Evolutionary conservation across 2,113 vertebrate species (phyloP), one percentile per base, ranked within the genome.

Genomic region (Brachypodius melanocephalos): DNA sequence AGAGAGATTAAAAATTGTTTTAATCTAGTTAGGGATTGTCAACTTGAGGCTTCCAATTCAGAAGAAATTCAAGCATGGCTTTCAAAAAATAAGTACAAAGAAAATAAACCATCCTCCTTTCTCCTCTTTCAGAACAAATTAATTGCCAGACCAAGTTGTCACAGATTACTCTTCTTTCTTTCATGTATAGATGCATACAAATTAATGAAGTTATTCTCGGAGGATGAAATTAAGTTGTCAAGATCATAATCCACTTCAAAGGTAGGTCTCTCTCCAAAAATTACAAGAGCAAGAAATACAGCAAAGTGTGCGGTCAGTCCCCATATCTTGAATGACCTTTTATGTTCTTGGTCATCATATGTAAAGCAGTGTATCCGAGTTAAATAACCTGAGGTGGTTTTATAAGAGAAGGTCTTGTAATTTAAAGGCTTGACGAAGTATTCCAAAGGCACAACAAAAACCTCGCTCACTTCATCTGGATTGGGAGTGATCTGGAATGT

Each of bases 371-470:
- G 98, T 6, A 97, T 1, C 5, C 48, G 10, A 8, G 42, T 12
- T 6, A 2, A 7, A 20, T 29, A 31, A 8, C 92, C 93, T 9
- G 26, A 29, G 1, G 12, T 10, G 4, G 25, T 83, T 54, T 88
- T 1, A 2, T 79, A 42, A 6, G 61, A 17, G 31, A 95, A 26
- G 24, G 75, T 6, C 12, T 67, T 79, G 96, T 99, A 98, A 79
- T 98, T 76, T 7, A 89, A 81, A 6, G 98, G 96, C 18, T 89
- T 92, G 43, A 98, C 67, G 79, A 99, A 99, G 73, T 99, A 98
- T 24, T 98, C 98, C 98, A 99, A 58, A 1, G 99, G 99, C 45
- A 99, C 96, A 1, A 98, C 43, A 95, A 99, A 99, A 48, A 98
- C 98, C 2, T 98, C 93, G 2, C 98, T 98, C 66, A 99, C 99